Conservation (phyloP, 2,888 invertebrate genomes). For the Cephus pulcher region DNA sequence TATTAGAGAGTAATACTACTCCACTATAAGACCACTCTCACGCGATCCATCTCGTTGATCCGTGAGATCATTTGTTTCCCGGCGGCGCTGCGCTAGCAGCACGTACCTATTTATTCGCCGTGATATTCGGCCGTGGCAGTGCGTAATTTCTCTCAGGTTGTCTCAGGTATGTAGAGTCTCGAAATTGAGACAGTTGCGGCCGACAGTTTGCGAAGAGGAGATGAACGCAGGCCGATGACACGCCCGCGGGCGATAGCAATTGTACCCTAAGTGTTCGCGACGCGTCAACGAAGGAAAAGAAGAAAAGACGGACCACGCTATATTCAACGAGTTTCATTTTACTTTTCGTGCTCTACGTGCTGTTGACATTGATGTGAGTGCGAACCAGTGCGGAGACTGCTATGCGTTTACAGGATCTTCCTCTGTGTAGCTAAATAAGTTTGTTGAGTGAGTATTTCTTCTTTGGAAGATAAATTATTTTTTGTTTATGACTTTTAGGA, state of each 20-base stretch:
- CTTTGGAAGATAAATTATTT: neutral
- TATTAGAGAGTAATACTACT: neutral
- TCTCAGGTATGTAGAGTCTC: neutral
- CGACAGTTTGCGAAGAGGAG: neutral
- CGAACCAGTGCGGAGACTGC: neutral
- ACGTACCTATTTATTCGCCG: neutral
- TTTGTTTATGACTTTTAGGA: neutral
- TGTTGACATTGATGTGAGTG: neutral
- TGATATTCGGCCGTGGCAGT: neutral
- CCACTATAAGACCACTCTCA: neutral
- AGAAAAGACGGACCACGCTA: neutral
- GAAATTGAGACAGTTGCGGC: neutral
- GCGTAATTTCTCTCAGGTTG: neutral
- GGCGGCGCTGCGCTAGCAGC: neutral
- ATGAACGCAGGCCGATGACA: neutral
- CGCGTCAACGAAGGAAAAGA: neutral
- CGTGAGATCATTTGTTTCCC: neutral
- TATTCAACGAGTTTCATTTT: neutral
- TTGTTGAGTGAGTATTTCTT: neutral
- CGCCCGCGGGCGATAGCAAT: neutral
- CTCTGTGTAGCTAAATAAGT: neutral
- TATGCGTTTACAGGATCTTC: neutral
- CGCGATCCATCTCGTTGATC: neutral
- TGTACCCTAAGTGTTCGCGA: neutral
- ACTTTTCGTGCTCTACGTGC: neutral